Conservation (phyloP, 2,888 invertebrate species). For the Amphipoea lucens region DNA sequence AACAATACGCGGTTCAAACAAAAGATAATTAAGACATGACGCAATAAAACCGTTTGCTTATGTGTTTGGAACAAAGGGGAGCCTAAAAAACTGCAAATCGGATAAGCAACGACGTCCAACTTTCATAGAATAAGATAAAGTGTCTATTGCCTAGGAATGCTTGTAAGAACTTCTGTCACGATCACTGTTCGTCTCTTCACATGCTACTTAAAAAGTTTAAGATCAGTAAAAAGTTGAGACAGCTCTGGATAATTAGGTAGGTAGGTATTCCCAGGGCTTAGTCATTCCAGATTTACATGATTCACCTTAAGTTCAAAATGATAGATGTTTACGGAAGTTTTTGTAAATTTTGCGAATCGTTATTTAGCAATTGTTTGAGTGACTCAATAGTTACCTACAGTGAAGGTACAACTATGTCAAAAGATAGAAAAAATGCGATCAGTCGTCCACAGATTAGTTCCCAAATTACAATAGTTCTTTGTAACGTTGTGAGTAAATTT, state of each 20-base stretch:
- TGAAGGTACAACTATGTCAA: background rate
- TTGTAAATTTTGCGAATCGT: slow-evolving; percentile 27
- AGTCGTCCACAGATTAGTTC: too few relatives aligned
- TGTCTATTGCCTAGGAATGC: slow-evolving; percentile 6
- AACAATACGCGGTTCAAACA: slow-evolving; percentile 80
- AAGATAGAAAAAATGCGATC: background rate
- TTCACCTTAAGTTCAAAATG: slow-evolving; percentile 27
- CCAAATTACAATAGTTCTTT: background rate
- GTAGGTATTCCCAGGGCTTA: slow-evolving; percentile 31
- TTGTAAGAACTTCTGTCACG: slow-evolving; percentile 10
- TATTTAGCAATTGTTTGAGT: slow-evolving; percentile 22
- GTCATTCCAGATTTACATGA: slow-evolving; percentile 50
- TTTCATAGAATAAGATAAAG: slow-evolving; percentile 49
- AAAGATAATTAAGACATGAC: slow-evolving; percentile 78
- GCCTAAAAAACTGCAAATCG: slow-evolving; percentile 63
- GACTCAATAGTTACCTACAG: slow-evolving; percentile 24
- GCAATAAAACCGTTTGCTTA: slow-evolving; percentile 67
- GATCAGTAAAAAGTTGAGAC: background rate
- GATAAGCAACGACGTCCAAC: slow-evolving; percentile 51
- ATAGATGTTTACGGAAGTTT: slow-evolving; percentile 22
- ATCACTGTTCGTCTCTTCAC: background rate
- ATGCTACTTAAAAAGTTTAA: background rate
- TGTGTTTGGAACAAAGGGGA: slow-evolving; percentile 65
- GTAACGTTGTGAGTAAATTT: background rate
- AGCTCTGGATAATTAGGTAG: background rate